phyloP scores from a whole-genome alignment of 2,113 vertebrate genomes.

The Xenus cinereus region DNA sequence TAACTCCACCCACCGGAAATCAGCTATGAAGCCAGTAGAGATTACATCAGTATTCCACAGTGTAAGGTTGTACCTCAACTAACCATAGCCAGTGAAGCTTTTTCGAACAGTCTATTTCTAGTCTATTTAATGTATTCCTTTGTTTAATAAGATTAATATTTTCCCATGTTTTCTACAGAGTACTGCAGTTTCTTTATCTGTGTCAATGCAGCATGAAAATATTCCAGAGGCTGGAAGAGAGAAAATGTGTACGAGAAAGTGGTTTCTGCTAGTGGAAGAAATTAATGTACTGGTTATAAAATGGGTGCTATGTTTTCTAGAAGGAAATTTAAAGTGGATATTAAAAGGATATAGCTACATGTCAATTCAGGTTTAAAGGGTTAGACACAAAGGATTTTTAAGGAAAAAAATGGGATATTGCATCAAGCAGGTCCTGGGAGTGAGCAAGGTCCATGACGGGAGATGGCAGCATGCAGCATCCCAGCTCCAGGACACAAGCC shows the following conservation, averaged over 20 bases:
- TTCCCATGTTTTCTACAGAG: not conserved
- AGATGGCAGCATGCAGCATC: fast-evolving
- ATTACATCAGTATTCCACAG: not conserved
- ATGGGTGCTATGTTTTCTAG: not conserved
- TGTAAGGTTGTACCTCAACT: not conserved
- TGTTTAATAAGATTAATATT: not conserved
- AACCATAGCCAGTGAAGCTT: not conserved
- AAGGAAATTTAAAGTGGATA: not conserved
- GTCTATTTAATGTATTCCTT: not conserved
- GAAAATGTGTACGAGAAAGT: not conserved
- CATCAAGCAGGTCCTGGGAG: not conserved
- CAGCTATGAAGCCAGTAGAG: not conserved
- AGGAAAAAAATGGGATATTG: not conserved
- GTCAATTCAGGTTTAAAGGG: not conserved
- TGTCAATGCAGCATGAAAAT: not conserved
- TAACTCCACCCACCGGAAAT: not conserved
- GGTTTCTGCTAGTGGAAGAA: not conserved
- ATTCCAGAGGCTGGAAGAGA: not conserved
- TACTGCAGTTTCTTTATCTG: not conserved
- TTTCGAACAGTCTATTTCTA: not conserved
- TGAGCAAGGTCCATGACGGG: not conserved
- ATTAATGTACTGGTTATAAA: not conserved
- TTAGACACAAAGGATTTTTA: not conserved
- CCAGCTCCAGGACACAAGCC: not conserved
- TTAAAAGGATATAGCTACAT: not conserved